A percentile compares a stretch with the other conserved stretches of the same genome.
Evolutionary conservation across 2,888 invertebrate species (phyloP).

Genomic region (Agelastica alni): DNA sequence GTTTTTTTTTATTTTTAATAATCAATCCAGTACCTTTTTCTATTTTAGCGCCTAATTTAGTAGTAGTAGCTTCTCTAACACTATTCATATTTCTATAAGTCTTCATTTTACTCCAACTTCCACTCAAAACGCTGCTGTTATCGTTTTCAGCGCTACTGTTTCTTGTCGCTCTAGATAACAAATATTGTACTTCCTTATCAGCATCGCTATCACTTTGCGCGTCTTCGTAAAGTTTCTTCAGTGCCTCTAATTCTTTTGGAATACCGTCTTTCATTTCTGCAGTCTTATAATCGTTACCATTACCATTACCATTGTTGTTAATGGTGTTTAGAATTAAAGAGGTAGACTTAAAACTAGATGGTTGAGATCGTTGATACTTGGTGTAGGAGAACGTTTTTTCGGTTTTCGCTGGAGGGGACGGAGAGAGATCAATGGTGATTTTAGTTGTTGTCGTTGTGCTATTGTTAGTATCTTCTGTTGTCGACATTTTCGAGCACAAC

Average conservation of each 20-base stretch:
- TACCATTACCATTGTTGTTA: slow-evolving; percentile 35
- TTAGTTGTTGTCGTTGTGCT: slow-evolving; percentile 57
- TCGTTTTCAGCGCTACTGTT: slow-evolving; percentile 45
- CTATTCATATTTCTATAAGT: slow-evolving; percentile 50
- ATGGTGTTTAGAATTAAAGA: slow-evolving; percentile 56
- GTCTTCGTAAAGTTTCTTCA: slow-evolving; percentile 55
- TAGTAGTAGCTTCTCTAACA: slow-evolving; percentile 40
- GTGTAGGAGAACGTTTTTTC: slow-evolving; percentile 38
- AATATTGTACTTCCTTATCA: slow-evolving; percentile 65
- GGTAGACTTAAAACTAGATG: slow-evolving; percentile 55
- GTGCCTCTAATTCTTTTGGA: slow-evolving; percentile 52
- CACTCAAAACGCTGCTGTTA: slow-evolving; percentile 56
- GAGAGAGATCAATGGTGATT: slow-evolving; percentile 57
- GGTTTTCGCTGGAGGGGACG: slow-evolving; percentile 43
- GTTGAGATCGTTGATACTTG: slow-evolving; percentile 45
- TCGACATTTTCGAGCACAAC: slow-evolving; percentile 54
- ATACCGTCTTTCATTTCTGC: slow-evolving; percentile 33
- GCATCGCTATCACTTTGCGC: slow-evolving; percentile 61
- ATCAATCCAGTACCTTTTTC: slow-evolving; percentile 52
- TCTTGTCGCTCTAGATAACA: slow-evolving; percentile 55
- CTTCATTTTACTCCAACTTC: slow-evolving; percentile 64
- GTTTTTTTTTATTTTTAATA: no score
- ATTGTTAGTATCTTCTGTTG: slow-evolving; percentile 46
- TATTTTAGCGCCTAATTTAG: slow-evolving; percentile 48
- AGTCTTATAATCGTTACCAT: slow-evolving; percentile 19